Conservation (phyloP, 2,113 vertebrate genomes). For the Pedionomus torquatus region DNA sequence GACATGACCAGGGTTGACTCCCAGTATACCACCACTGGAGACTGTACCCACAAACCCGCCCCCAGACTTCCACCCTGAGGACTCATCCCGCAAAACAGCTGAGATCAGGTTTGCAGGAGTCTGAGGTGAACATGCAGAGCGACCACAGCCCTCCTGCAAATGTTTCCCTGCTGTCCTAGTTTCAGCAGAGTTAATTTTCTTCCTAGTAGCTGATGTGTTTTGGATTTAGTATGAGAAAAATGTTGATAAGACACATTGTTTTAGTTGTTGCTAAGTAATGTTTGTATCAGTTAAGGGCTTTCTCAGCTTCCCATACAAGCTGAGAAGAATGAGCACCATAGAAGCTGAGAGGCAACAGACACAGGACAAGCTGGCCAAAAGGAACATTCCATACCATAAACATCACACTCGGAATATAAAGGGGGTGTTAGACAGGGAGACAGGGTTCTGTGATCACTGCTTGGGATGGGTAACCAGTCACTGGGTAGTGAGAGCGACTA, state of each 20-base stretch:
- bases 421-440: not conserved
- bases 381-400: not conserved
- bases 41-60: not conserved
- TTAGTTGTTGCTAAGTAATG: not conserved
- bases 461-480: not conserved
- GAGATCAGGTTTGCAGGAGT: not conserved
- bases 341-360: not conserved
- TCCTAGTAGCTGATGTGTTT: not conserved
- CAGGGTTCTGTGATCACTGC: not conserved
- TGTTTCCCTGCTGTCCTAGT: not conserved
- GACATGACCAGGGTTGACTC: not conserved
- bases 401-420: not conserved
- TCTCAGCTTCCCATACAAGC: not conserved
- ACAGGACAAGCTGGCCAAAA: not conserved
- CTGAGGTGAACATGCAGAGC: not conserved
- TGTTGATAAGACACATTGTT: not conserved
- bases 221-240: not conserved
- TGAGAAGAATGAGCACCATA: not conserved
- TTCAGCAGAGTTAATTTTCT: not conserved
- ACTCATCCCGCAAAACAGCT: not conserved
- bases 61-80: not conserved
- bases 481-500: not conserved
- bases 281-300: not conserved
- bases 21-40: not conserved
- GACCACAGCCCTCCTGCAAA: not conserved